These are phyloP conservation scores for Acarapis woodi DNA, from an alignment of 1,140 invertebrate species.

Conservation along the genomic window DNA sequence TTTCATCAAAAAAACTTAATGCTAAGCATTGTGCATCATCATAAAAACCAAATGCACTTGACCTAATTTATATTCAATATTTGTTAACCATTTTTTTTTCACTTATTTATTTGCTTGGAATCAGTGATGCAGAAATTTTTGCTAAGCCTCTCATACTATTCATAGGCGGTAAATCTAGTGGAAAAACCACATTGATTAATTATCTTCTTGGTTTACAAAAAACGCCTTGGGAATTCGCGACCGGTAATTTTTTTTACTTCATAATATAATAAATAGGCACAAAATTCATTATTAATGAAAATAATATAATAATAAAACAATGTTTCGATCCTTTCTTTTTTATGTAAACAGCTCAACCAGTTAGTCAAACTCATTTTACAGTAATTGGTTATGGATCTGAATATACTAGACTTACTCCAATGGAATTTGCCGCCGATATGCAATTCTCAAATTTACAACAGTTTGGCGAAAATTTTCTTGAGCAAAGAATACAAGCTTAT, in stretches of 20 bases:
- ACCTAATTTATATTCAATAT: background rate
- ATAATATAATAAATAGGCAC: background rate
- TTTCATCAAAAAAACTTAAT: background rate
- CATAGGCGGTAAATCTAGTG: constrained; percentile 81
- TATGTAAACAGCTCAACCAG: background rate
- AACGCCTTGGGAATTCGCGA: constrained; percentile 43
- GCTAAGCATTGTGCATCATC: too few relatives aligned
- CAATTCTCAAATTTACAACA: constrained; percentile 75
- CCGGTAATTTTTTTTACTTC: constrained; percentile 31
- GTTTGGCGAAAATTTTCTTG: constrained; percentile 70
- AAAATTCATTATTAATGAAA: background rate
- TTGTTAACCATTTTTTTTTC: background rate
- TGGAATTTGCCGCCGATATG: constrained; percentile 66
- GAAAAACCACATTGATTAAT: constrained; percentile 77
- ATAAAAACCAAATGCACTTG: background rate
- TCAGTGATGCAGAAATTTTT: constrained; percentile 62
- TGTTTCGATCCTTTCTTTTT: background rate
- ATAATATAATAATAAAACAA: background rate
- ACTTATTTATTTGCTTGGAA: background rate
- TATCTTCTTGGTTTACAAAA: constrained; percentile 64
- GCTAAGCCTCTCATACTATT: constrained; percentile 70
- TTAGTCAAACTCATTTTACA: constrained; percentile 38
- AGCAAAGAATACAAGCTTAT: constrained; percentile 42
- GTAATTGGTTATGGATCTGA: constrained; percentile 61
- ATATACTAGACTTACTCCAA: constrained; percentile 44